These are phyloP conservation scores for Pseudomyrmex gracilis DNA, from an alignment of 1,140 invertebrate species.

Conservation along the genomic window DNA sequence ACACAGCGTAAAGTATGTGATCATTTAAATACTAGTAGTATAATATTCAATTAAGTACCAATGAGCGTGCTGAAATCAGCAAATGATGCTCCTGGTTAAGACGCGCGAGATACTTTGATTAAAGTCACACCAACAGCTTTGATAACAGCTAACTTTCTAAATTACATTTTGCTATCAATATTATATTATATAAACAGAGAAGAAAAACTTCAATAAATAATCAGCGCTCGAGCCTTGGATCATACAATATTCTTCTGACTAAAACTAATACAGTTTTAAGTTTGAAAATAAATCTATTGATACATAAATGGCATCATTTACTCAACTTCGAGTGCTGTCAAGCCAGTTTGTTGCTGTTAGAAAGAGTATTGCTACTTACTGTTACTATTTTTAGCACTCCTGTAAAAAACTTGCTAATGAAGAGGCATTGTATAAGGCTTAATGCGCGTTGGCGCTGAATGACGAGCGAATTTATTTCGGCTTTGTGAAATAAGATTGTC, in stretches of 20 bases:
- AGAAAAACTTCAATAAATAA: not conserved
- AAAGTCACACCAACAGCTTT: slow-evolving; percentile 23
- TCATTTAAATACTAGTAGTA: slow-evolving; percentile 67
- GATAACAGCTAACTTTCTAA: slow-evolving; percentile 15
- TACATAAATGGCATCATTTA: not conserved
- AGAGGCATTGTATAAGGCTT: slow-evolving; percentile 32
- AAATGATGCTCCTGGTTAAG: slow-evolving; percentile 38
- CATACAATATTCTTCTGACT: slow-evolving; percentile 4
- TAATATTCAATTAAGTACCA: slow-evolving; percentile 63
- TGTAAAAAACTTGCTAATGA: slow-evolving; percentile 10
- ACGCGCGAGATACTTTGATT: slow-evolving; percentile 15
- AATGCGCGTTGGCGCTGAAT: not conserved
- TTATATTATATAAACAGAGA: slow-evolving; percentile 6
- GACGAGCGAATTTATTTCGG: not conserved
- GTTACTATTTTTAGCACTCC: not conserved
- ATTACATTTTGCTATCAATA: not conserved
- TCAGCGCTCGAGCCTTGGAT: not conserved
- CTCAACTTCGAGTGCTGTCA: not conserved
- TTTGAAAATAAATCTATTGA: not conserved
- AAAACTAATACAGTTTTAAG: too few relatives aligned
- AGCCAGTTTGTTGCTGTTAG: not conserved
- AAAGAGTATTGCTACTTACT: slow-evolving; percentile 1
- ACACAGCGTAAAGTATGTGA: slow-evolving; percentile 2
- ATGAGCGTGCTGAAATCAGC: slow-evolving; percentile 50
- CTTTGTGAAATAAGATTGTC: slow-evolving; percentile 30